Conservation (phyloP, 2,797 vertebrate species). For the Centroberyx gerrardi region DNA sequence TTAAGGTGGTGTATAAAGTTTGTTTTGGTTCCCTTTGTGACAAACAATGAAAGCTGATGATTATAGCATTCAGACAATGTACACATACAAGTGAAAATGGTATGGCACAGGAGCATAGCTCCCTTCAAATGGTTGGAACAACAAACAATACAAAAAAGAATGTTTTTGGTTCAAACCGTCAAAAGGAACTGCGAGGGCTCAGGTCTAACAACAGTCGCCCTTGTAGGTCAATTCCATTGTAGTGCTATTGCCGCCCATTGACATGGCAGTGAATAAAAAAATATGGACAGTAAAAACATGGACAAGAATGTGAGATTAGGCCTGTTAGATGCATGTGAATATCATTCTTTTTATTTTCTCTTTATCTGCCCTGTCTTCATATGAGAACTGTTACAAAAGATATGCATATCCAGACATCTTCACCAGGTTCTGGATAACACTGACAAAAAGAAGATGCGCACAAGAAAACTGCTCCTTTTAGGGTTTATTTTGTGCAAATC, state of each 20-base stretch:
- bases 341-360: constrained; percentile 32
- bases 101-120: constrained; percentile 69
- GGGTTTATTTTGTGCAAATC: constrained; percentile 72
- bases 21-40: constrained; percentile 80
- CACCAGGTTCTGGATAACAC: constrained; percentile 28
- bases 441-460: constrained; percentile 29
- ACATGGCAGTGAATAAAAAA: constrained; percentile 59
- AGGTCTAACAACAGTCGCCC: constrained; percentile 57
- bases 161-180: constrained; percentile 74
- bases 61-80: constrained; percentile 75
- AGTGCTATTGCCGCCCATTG: constrained; percentile 52
- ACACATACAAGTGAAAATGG: constrained; percentile 59
- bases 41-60: constrained; percentile 68
- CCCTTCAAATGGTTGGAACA: constrained; percentile 63
- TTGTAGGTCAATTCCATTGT: constrained; percentile 47
- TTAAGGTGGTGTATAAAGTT: constrained; percentile 70
- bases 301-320: constrained; percentile 19
- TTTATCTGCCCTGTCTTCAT: constrained; percentile 29
- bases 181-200: constrained; percentile 61
- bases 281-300: constrained; percentile 17
- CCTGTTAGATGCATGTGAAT: constrained; percentile 30
- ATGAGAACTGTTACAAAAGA: constrained; percentile 29
- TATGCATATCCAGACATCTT: constrained; percentile 39
- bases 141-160: constrained; percentile 68
- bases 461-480: constrained; percentile 37